Base-by-base conservation (phyloP, 1,140 invertebrate species). In the Arctopsyche grandis region DNA sequence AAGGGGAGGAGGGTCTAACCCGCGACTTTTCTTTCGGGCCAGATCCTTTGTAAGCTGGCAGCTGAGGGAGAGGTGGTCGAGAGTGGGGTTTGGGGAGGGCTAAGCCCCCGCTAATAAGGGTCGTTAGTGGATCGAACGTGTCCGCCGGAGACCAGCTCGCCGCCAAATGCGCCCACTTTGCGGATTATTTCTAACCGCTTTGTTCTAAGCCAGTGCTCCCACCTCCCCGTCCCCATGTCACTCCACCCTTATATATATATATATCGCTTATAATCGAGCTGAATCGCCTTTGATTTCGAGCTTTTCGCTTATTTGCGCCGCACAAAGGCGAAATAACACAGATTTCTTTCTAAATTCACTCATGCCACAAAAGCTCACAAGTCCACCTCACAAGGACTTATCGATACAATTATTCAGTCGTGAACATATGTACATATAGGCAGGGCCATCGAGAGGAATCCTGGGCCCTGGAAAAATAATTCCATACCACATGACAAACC, bases 61-160 rank as follows among this genome's bases (percentile, higher is more conserved):
- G 74, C 56, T 74, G 44, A 16, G 48, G 29, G 24, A 16, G 60
- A 76, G 60, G 74, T 74, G 44, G 9, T 21, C n/a, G 24, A 16
- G 60, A 76, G 60, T 56, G 48, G 26, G 74, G 74, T 3, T 76
- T 56, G 43, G 29, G n/a, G 29, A 38, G 29, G 29, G 56, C 29
- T 76, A 76, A 76, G 74, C 58, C 29, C 74, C 48, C 58, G 38
- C 58, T 76, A 76, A 76, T 76, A 29, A 58, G 74, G 74, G 22
- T 76, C 74, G 43, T 76, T 76, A 76, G 74, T 16, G 52, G 19
- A 76, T 58, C 56, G 74, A 76, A 76, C 74, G 74, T 76, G 74
- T 76, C 74, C 74, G 56, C 29, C n/a, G 52, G 56, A 16, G 63
- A 19, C 19, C 63, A 66, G 74, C 46, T 52, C 24, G 56, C 74